Evolutionary conservation across 2,797 vertebrate species (phyloP), one percentile per base, ranked within the genome.

Genomic region (Acanthornis magna): DNA sequence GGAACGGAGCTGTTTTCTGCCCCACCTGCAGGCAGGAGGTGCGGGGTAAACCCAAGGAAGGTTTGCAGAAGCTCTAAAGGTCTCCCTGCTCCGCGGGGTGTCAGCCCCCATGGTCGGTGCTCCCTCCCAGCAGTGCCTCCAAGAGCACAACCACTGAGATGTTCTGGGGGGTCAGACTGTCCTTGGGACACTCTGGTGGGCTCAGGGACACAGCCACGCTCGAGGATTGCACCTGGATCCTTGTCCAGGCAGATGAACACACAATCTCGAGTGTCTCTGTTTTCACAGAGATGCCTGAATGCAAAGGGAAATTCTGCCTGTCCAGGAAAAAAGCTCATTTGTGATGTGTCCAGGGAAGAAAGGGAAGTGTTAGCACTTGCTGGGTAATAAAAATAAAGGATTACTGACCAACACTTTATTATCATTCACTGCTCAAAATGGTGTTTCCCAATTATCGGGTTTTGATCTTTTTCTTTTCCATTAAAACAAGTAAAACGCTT

Each of bases 101-200:
- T 73, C 29, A 5, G 15, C 30, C 68, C 47, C 6, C 2, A 0
- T 1, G 21, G 19, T 17, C 1, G 0, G 30, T 54, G 30, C 34
- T 36, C 16, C 62, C 18, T 85, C 76, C 34, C 2, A 0, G 16
- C 30, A 0, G 11, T 67, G 34, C 25, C n/a, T 50, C 10, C 32
- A 12, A 10, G 16, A 30, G 58, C n/a, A 11, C 32, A 32, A 2
- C 30, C 11, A 12, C 38, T 29, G 10, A 9, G 36, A 40, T 2
- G 27, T 22, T 45, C 57, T 6, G 0, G 9, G 32, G 43, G 16
- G 43, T 25, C 54, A 29, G 17, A 34, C 9, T 7, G 9, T 3
- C 70, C 65, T 43, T 9, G 14, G 29, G 7, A 7, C 3, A 30
- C 27, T 27, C 53, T 23, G 16, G 29, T 6, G 40, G 25, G 3